Conservation (phyloP, 2,888 invertebrate species). For the Lingula anatina region DNA sequence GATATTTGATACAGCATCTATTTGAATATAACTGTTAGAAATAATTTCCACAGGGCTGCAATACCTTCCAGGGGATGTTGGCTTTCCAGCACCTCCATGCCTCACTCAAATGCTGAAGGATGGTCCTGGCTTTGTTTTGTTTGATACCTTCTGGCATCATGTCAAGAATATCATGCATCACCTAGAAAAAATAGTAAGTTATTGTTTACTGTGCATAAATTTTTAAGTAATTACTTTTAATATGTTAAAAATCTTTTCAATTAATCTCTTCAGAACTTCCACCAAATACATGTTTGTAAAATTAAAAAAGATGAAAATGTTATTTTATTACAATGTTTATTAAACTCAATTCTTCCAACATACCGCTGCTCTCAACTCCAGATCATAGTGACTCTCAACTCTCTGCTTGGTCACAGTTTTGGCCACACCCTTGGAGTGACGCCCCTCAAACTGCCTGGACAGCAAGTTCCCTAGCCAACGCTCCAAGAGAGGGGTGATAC, state of each 20-base stretch:
- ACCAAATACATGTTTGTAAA: too few species aligned
- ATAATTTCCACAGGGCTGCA: too few species aligned
- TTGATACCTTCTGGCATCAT: conserved; percentile 99
- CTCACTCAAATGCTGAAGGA: conserved; percentile 96
- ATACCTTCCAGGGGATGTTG: conserved; percentile 99
- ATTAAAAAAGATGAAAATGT: too few species aligned
- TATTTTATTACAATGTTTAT: too few species aligned
- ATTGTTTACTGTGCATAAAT: too few species aligned
- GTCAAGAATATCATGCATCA: conserved; percentile 93
- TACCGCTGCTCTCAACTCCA: conserved; percentile 92
- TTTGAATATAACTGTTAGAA: too few species aligned
- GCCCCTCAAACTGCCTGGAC: conserved; percentile 97
- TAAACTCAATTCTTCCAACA: too few species aligned
- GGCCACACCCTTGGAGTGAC: conserved; percentile 98
- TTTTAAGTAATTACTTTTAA: too few species aligned
- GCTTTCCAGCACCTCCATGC: conserved; percentile 99
- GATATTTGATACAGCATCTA: too few species aligned
- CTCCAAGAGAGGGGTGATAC: conserved; percentile 95
- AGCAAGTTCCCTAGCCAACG: conserved; percentile 98
- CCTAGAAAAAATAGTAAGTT: conserved; percentile 38
- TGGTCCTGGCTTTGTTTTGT: conserved; percentile 98
- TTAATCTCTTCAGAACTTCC: too few species aligned
- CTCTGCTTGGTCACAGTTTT: conserved; percentile 99
- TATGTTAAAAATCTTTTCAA: too few species aligned
- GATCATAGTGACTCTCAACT: conserved; percentile 98